phyloP scores from a whole-genome alignment of 2,888 invertebrate species.

The Ennomos erosarius region DNA sequence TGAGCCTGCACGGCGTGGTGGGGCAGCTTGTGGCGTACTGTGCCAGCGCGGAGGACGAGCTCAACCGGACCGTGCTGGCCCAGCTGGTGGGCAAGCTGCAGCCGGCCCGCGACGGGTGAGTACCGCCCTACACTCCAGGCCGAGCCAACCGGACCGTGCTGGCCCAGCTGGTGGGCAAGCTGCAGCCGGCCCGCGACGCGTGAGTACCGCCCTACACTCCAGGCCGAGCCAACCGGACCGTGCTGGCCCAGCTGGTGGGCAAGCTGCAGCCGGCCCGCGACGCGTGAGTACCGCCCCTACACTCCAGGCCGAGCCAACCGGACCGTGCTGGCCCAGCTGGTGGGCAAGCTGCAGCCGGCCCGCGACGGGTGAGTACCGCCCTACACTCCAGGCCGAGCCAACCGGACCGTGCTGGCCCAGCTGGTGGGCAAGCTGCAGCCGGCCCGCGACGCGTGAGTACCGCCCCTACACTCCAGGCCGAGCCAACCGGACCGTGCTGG shows the following conservation, averaged over 20 bases:
- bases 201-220: slow-evolving; percentile 22
- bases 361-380: slow-evolving; percentile 38
- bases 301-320: background rate
- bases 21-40: slow-evolving; percentile 90
- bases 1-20: slow-evolving; percentile 87
- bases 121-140: background rate
- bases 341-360: slow-evolving; percentile 65
- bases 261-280: slow-evolving; percentile 53
- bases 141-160: slow-evolving; percentile 68
- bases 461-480: background rate
- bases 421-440: slow-evolving; percentile 63
- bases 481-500: slow-evolving; percentile 5
- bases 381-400: background rate
- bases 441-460: slow-evolving; percentile 42
- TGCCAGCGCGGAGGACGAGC: slow-evolving; percentile 90
- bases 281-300: slow-evolving; percentile 37
- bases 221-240: slow-evolving; percentile 25
- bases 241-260: slow-evolving; percentile 86
- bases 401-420: slow-evolving; percentile 45
- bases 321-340: slow-evolving; percentile 85
- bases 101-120: slow-evolving; percentile 45
- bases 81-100: slow-evolving; percentile 79
- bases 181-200: slow-evolving; percentile 49
- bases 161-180: slow-evolving; percentile 82
- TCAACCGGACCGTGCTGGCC: slow-evolving; percentile 90